Base-by-base conservation (phyloP, 2,113 vertebrate species). In the Platichthys flesus region DNA sequence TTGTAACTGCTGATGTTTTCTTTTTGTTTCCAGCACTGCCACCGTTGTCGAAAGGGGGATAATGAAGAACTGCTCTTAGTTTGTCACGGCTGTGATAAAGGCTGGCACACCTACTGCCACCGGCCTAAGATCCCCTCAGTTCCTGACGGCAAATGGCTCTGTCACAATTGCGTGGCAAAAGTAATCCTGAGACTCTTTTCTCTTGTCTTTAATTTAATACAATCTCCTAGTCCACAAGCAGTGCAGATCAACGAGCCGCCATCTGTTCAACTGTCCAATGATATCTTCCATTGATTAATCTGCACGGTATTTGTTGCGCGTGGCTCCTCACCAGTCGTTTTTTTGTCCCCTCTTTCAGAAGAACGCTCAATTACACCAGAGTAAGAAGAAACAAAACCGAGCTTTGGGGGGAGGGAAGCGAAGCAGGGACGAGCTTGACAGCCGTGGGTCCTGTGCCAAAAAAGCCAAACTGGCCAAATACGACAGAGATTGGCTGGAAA, bases 21-120 rank as follows among this genome's bases (percentile, higher is more conserved):
- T 20, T 92, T 24, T 16, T 93, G 47, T 65, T 93, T 94, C 20
- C 80, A 99, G 98, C 97, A 97, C 89, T 99, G 98, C 90, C 98
- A 98, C 57, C 95, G 97, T 71, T 99, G 98, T 88, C 95, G 96
- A 35, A 97, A 97, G 88, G 97, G 97, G 31, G 97, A 99, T 84
- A 97, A 99, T 59, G 97, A 98, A 83, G 98, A 99, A 45, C 93
- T 98, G 68, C 95, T 99, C 49, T 95, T 99, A 57, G 95, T 99
- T 45, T 99, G 98, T 85, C 97, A 98, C 40, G 96, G 97, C 42
- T 99, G 98, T 77, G 96, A 99, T 87, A 98, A 96, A 94, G 97
- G 97, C 76, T 99, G 97, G 91, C 98, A 99, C 64, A 98, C 97
- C 12, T 99, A 99, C 87, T 99, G 97, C 93, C 97, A 97, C 82